Percentiles rank a stretch among this genome's conserved stretches.
These are phyloP conservation scores for Octomys mimax DNA, from an alignment of 2,797 vertebrate species.

Conservation along the genomic window DNA sequence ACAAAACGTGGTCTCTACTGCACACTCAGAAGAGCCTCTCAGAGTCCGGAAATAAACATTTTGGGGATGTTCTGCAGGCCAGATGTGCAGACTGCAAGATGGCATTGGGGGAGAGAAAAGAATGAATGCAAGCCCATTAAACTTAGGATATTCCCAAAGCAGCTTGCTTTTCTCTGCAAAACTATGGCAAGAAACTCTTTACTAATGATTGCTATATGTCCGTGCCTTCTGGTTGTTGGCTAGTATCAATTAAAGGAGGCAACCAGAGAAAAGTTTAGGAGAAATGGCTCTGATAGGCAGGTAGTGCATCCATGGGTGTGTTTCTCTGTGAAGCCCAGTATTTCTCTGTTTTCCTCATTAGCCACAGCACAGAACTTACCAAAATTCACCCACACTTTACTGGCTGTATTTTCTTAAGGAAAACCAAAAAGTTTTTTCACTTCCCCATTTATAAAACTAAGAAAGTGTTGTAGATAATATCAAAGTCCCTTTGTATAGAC, in stretches of 20 bases:
- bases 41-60: conserved; percentile 78
- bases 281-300: neutral
- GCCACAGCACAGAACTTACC: neutral
- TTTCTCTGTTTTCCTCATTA: neutral
- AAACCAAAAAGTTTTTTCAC: neutral
- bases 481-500: neutral
- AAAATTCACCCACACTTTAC: neutral
- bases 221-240: neutral
- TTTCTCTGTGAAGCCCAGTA: conserved; percentile 5
- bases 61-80: conserved; percentile 79
- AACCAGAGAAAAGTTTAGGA: neutral
- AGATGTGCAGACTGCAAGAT: conserved; percentile 76
- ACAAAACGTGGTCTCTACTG: conserved; percentile 66
- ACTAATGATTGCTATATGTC: neutral
- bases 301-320: neutral
- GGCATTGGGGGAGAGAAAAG: conserved; percentile 67
- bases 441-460: conserved; percentile 2
- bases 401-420: neutral
- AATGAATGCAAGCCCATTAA: conserved; percentile 59
- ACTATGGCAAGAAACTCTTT: neutral
- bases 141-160: conserved; percentile 19
- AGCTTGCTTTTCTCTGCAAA: conserved; percentile 13
- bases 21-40: conserved; percentile 71
- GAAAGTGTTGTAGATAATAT: neutral
- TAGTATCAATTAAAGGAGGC: neutral